Evolutionary conservation across 2,888 invertebrate species (phyloP).

Genomic region (Oxytorus armatus): DNA sequence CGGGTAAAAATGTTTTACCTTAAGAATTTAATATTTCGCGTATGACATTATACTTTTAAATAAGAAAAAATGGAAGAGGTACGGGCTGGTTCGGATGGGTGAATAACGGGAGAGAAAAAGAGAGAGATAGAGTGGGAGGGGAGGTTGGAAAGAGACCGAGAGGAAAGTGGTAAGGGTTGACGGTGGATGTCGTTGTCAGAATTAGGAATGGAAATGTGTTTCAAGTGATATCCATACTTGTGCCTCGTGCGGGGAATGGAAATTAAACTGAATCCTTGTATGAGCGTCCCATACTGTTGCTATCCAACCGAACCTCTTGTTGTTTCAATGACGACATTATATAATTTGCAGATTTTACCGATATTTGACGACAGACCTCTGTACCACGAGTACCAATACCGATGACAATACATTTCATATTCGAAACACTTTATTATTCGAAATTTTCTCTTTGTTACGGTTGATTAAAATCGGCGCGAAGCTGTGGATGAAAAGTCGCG

Average conservation of each 20-base stretch:
- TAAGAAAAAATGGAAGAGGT: constrained; percentile 64
- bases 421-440: neutral
- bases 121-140: neutral
- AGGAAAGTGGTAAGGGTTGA: too few relatives aligned
- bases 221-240: constrained; percentile 58
- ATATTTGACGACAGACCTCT: neutral
- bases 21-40: constrained; percentile 77
- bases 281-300: neutral
- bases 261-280: constrained; percentile 65
- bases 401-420: constrained; percentile 8
- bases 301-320: constrained; percentile 1
- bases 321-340: constrained; percentile 44
- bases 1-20: constrained; percentile 73
- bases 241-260: constrained; percentile 72
- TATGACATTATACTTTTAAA: constrained; percentile 77
- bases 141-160: constrained; percentile 3
- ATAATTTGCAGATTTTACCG: constrained; percentile 28
- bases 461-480: neutral
- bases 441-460: neutral
- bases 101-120: constrained; percentile 6
- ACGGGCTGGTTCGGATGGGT: constrained; percentile 27
- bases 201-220: constrained; percentile 64
- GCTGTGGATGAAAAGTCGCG: neutral
- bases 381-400: neutral
- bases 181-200: constrained; percentile 43